Evolutionary conservation across 1,140 invertebrate species (phyloP), one percentile per base, ranked within the genome.

Genomic region (Heliothis virescens): DNA sequence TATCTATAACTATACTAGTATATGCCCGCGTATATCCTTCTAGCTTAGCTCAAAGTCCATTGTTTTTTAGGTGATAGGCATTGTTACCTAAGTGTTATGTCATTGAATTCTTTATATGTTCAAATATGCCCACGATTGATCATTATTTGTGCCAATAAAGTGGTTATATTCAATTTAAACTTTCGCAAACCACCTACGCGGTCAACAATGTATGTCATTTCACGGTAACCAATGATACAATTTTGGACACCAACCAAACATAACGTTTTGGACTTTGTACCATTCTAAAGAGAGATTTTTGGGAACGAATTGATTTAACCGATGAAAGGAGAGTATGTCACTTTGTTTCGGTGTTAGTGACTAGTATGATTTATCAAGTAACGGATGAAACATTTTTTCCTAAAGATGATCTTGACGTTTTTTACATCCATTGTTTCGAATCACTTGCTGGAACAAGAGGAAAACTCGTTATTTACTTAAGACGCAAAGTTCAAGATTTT

Each of bases 121-220:
- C 72, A 50, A 50, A 75, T 75, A 75, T 75, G 72, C 3, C n/a
- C 47, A 74, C 4, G 41, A 50, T 26, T 34, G 48, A 53, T 21
- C 62, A 53, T 71, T 71, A 11, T 21, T 26, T 52, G 57, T 48
- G 72, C 7, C 57, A 52, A 75, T 47, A 18, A 60, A 75, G 21
- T 26, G 41, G 72, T 60, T 74, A 18, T n/a, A 74, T 48, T 74
- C 72, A 48, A 74, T 60, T 26, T 16, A 1, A 16, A 26, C 59
- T 76, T 76, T 76, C 74, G 48, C 26, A 55, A 65, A 55, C 16
- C 60, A 26, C 74, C 74, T 29, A 76, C 74, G n/a, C 7, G 9
- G 16, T 52, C 62, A 29, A n/a, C 18, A 15, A 62, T 47, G 47
- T 50, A 16, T n/a, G 57, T 60, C 63, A 67, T 4, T 12, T 21